Conservation (phyloP, 2,888 invertebrate species). For the Eremobia ochroleuca region DNA sequence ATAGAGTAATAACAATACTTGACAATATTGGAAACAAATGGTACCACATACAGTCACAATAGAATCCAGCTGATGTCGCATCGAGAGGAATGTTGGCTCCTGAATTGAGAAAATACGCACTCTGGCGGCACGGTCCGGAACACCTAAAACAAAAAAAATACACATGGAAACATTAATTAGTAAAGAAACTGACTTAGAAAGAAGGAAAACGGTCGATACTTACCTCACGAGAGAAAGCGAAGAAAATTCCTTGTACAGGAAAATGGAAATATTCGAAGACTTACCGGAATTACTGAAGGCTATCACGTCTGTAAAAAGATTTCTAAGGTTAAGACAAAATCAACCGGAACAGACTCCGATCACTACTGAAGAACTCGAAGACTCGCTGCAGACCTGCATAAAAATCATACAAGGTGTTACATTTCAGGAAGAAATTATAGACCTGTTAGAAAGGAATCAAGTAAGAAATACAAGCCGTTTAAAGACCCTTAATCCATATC, state of each 20-base stretch:
- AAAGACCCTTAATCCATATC: too few relatives aligned
- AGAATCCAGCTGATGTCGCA: too few relatives aligned
- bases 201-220: neutral
- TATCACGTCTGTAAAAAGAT: too few relatives aligned
- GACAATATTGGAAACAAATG: conserved; percentile 2
- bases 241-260: neutral
- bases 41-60: neutral
- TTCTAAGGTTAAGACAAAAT: neutral
- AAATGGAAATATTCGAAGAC: too few relatives aligned
- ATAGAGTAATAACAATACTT: neutral
- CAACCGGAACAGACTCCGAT: neutral
- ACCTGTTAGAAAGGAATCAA: conserved; percentile 3
- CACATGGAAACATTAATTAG: conserved; percentile 1
- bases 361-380: conserved; percentile 21
- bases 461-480: too few relatives aligned
- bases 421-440: conserved; percentile 16
- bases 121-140: conserved; percentile 26
- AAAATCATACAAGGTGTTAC: conserved; percentile 8
- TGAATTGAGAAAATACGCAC: neutral
- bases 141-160: conserved; percentile 15
- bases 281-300: too few relatives aligned
- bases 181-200: conserved; percentile 12
- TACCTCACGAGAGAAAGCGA: conserved; percentile 12
- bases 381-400: conserved; percentile 19
- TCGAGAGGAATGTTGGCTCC: too few relatives aligned